A percentile compares a stretch with the other conserved stretches of the same genome.
Conservation (phyloP, 1,140 invertebrate genomes). For the Apocrypta bakeri region DNA sequence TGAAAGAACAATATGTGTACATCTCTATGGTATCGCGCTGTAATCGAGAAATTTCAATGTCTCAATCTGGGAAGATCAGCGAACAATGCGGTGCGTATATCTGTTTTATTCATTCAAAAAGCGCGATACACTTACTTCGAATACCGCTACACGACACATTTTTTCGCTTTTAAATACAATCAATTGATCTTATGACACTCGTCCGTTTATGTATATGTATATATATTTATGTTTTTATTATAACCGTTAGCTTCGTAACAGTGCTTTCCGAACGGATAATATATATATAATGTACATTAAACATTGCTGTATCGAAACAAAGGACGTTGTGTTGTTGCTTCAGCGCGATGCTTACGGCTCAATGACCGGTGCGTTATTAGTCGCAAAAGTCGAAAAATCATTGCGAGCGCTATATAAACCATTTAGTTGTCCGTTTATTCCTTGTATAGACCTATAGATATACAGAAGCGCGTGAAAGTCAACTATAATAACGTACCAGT, state of each 20-base stretch:
- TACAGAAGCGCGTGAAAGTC: neutral
- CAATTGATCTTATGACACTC: neutral
- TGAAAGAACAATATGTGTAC: too few species aligned
- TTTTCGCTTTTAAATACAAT: conserved; percentile 20
- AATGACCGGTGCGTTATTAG: neutral
- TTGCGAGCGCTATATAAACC: too few species aligned
- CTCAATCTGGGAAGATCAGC: neutral
- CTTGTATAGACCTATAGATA: too few species aligned
- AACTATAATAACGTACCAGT: neutral
- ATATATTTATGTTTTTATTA: neutral
- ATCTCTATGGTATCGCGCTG: too few species aligned
- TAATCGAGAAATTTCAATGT: neutral
- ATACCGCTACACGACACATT: conserved; percentile 9
- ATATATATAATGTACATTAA: too few species aligned
- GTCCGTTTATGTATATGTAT: too few species aligned
- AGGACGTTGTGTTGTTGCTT: neutral
- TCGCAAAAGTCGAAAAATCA: neutral
- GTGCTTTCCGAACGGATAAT: neutral
- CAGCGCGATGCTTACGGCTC: neutral
- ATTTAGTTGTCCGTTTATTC: too few species aligned
- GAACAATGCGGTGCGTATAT: neutral
- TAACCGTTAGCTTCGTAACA: conserved; percentile 39
- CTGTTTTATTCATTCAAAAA: neutral
- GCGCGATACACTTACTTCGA: conserved; percentile 21
- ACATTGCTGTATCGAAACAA: neutral